Conservation (phyloP, 2,888 invertebrate species). For the Lycocerus yunnanus region DNA sequence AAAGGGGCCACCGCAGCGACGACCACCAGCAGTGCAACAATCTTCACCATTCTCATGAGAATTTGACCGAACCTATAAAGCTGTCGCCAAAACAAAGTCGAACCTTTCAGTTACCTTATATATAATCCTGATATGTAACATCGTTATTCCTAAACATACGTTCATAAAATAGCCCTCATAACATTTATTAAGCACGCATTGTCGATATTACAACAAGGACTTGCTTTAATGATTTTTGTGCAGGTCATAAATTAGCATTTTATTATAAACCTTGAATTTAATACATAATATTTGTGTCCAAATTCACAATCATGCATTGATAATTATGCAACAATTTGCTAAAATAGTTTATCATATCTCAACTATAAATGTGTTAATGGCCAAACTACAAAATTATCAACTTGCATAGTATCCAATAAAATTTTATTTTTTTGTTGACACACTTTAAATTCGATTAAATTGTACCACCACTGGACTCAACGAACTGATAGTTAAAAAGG, state of each 20-base stretch:
- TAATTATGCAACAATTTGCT: neutral
- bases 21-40: constrained; percentile 42
- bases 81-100: constrained; percentile 36
- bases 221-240: constrained; percentile 3
- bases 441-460: constrained; percentile 19
- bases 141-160: constrained; percentile 36
- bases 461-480: constrained; percentile 17
- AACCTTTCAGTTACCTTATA: constrained; percentile 15
- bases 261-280: neutral
- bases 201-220: constrained; percentile 9
- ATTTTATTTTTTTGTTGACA: neutral
- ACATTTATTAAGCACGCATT: constrained; percentile 17
- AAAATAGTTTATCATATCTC: neutral
- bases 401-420: neutral
- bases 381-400: neutral
- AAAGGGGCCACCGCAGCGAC: constrained; percentile 38
- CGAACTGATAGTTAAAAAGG: constrained; percentile 11
- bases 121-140: constrained; percentile 21
- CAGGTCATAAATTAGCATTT: constrained; percentile 12
- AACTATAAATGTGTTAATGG: neutral
- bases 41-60: constrained; percentile 38
- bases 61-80: constrained; percentile 38
- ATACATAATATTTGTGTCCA: neutral
- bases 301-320: neutral
- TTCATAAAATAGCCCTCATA: constrained; percentile 33